Base-by-base conservation (phyloP, 2,888 invertebrate species). In the Deilephila elpenor region DNA sequence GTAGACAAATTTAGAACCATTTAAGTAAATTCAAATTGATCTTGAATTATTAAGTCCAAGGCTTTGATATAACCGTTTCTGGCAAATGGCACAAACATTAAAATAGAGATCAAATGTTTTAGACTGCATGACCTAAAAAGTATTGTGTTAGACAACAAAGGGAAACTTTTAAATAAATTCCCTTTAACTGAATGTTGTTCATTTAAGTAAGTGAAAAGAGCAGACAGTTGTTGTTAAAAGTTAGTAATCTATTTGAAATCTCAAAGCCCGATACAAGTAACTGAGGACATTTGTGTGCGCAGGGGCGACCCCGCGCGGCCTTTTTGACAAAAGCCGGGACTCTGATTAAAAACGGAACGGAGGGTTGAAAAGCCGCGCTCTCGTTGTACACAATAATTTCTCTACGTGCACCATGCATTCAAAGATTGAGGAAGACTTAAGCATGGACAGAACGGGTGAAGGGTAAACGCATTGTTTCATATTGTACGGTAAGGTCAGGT, bases 311-410 rank as follows among this genome's bases (percentile, higher is more conserved):
- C 19, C 29, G 60, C 11, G 19, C 34, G 29, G 25, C 61, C 34
- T 37, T 75, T 29, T 64, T 73, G 71, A 80, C 78, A 79, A 79
- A 80, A 74, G 76, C 37, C 59, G 67, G 59, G 44, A 51, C 67
- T 73, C 70, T 80, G 81, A 80, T 80, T 80, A 80, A 80, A 80
- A 80, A 79, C 75, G 44, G 71, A 7, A 59, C 44, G 70, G 11
- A 32, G 59, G 44, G 72, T 37, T 64, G 56, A 72, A 72, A 53
- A 59, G 67, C 56, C 64, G 61, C 53, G 72, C 61, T 53, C 67
- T 51, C 25, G 67, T 51, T 60, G 44, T 71, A 73, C 71, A 79
- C 79, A 76, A 76, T 78, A 74, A 72, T 74, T 78, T 74, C 62
- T 72, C 75, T 70, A 25, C 51, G 62, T 73, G 62, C 75, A 53